These are phyloP conservation scores for Sebastes minor DNA, from an alignment of 2,797 vertebrate species.

Conservation along the genomic window DNA sequence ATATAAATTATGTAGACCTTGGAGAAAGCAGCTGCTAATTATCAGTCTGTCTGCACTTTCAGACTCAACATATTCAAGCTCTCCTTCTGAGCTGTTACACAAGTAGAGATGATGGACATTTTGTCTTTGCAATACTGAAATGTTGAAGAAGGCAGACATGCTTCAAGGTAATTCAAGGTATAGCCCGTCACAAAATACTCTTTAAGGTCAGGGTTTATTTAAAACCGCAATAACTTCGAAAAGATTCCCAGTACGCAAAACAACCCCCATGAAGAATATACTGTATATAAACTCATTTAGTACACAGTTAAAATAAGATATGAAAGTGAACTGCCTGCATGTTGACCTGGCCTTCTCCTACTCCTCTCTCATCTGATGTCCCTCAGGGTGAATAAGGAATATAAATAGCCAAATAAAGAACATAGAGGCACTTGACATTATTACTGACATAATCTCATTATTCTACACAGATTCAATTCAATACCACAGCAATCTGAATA, in stretches of 20 bases:
- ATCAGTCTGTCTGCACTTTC: slow-evolving; percentile 30
- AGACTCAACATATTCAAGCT: slow-evolving; percentile 14
- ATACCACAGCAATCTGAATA: background rate
- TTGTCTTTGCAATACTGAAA: background rate
- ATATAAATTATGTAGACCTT: slow-evolving; percentile 38
- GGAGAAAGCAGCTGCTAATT: slow-evolving; percentile 42
- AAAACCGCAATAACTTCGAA: background rate
- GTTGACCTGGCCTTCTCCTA: background rate
- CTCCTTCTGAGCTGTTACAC: slow-evolving; percentile 9
- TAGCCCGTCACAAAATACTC: background rate
- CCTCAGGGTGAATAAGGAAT: background rate
- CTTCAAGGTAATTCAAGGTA: background rate
- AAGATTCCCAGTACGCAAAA: background rate
- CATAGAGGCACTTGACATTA: background rate
- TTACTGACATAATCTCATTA: background rate
- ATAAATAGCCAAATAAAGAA: background rate
- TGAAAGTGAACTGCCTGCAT: too few species aligned
- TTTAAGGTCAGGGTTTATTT: background rate
- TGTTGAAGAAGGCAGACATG: background rate
- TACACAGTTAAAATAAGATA: background rate
- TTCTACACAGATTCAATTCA: background rate
- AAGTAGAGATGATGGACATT: slow-evolving; percentile 27
- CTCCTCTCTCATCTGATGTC: background rate
- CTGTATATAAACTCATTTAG: background rate
- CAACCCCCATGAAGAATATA: background rate